These are phyloP conservation scores for Drosophila eugracilis DNA, from an alignment of 1,140 invertebrate genomes.

Conservation along the genomic window DNA sequence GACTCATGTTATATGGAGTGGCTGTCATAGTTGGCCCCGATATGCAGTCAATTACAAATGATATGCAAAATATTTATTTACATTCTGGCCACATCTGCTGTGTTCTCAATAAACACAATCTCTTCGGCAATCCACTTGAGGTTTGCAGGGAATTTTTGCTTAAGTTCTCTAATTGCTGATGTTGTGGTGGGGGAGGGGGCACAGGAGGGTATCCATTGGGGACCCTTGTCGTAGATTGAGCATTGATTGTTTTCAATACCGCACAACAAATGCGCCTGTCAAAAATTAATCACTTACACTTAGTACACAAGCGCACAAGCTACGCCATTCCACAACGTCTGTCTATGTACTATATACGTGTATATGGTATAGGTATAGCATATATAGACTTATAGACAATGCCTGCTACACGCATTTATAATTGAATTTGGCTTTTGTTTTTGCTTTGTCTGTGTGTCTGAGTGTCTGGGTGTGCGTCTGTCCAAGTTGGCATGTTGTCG, in stretches of 20 bases:
- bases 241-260: constrained; percentile 82
- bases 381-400: constrained; percentile 56
- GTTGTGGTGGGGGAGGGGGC: no score
- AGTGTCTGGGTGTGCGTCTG: constrained; percentile 51
- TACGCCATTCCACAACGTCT: neutral
- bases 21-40: constrained; percentile 30
- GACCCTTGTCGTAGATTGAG: constrained; percentile 67
- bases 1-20: constrained; percentile 4
- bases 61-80: constrained; percentile 51
- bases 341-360: neutral
- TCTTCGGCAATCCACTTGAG: constrained; percentile 41
- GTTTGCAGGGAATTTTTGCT: constrained; percentile 24
- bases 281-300: constrained; percentile 83
- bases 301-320: constrained; percentile 50
- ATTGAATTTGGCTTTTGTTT: constrained; percentile 80
- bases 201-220: constrained; percentile 33
- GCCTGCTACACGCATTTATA: constrained; percentile 76
- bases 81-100: constrained; percentile 4
- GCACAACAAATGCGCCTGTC: constrained; percentile 77
- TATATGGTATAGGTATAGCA: neutral
- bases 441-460: constrained; percentile 50
- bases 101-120: constrained; percentile 32
- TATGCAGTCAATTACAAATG: constrained; percentile 21
- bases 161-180: constrained; percentile 35
- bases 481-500: constrained; percentile 71